phyloP scores from a whole-genome alignment of 1,140 invertebrate genomes.

The Caenorhabditis tropicalis region DNA sequence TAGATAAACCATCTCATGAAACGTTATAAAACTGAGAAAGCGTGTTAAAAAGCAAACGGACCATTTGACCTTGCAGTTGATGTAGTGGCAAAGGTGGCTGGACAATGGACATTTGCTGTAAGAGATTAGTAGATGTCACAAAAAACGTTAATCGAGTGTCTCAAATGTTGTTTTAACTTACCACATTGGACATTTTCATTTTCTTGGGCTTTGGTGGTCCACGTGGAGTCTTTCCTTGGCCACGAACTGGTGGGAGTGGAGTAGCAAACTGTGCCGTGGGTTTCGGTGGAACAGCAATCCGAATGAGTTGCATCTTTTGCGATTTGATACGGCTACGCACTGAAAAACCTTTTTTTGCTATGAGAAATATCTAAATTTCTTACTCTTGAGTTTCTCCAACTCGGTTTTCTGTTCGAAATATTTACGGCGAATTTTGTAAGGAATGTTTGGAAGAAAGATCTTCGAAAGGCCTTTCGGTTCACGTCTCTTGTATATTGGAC shows the following conservation, averaged over 20 bases:
- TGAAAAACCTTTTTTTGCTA: background rate
- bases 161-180: no score
- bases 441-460: no score
- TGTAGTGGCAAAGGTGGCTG: conserved; percentile 16
- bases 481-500: no score
- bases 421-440: no score
- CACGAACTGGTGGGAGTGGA: background rate
- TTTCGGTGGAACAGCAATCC: background rate
- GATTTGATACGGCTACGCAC: background rate
- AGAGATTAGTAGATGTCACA: background rate
- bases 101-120: conserved; percentile 42
- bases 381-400: background rate
- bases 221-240: background rate
- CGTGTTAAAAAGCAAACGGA: background rate
- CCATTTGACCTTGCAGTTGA: conserved; percentile 22
- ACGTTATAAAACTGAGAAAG: no score
- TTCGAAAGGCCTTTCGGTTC: no score
- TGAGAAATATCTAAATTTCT: background rate
- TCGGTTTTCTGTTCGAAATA: no score
- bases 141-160: background rate
- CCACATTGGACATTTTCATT: background rate
- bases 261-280: background rate
- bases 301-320: background rate
- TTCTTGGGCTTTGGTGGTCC: background rate
- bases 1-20: no score